phyloP scores from a whole-genome alignment of 2,888 invertebrate genomes.

The Microdon myrmicae region DNA sequence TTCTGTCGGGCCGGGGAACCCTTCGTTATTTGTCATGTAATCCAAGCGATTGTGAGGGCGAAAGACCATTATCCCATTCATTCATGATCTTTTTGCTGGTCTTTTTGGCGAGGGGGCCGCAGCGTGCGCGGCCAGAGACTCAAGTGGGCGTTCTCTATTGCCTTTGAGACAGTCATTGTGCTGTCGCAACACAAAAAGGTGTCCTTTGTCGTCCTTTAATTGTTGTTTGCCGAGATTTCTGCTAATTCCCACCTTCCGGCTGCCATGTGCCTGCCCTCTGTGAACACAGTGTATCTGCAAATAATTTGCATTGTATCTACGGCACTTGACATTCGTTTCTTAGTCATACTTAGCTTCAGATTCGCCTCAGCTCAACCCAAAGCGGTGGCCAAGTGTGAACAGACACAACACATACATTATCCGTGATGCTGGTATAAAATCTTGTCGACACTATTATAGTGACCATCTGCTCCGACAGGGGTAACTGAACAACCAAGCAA shows the following conservation, averaged over 20 bases:
- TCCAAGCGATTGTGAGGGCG: conserved; percentile 35
- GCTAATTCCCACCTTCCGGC: conserved; percentile 19
- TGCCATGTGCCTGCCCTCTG: conserved; percentile 9
- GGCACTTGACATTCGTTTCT: conserved; percentile 50
- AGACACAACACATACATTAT: conserved; percentile 51
- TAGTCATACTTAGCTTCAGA: conserved; percentile 32
- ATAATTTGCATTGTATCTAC: conserved; percentile 48
- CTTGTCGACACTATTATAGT: conserved; percentile 46
- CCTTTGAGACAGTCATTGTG: conserved; percentile 8
- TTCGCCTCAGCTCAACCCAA: conserved; percentile 23
- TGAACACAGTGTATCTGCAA: conserved; percentile 22
- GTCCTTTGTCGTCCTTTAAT: conserved; percentile 51
- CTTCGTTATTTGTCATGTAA: conserved; percentile 41
- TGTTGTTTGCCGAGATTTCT: conserved; percentile 47
- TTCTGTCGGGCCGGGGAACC: too few relatives aligned
- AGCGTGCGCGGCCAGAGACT: conserved; percentile 3
- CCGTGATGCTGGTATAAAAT: conserved; percentile 47
- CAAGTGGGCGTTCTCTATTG: conserved; percentile 12
- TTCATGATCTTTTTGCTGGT: conserved; percentile 28
- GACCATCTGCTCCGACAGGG: too few relatives aligned
- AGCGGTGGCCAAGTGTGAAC: conserved; percentile 43
- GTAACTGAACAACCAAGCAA: too few relatives aligned
- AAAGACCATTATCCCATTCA: conserved; percentile 45
- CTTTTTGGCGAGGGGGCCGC: conserved; percentile 3
- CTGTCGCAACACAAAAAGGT: conserved; percentile 27